Evolutionary conservation across 2,797 vertebrate genomes (phyloP), one percentile per base, ranked within the genome.

Genomic region (Sebastes diploproa): DNA sequence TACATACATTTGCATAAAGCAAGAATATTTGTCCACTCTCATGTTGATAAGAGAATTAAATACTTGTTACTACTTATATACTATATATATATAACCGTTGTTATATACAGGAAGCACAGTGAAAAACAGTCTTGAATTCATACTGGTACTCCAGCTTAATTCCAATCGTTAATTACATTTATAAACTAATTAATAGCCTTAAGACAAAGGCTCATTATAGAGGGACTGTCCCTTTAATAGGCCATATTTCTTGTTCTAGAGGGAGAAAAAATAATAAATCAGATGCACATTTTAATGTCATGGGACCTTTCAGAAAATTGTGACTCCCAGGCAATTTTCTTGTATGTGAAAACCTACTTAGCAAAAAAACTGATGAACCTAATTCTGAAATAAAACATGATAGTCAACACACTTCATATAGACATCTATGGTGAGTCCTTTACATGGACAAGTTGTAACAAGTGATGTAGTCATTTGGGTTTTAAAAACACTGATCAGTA

Each of bases 221-320:
- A 64, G 32, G 12, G 55, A 27, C 18, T 27, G 22, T 77, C 6
- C 20, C 62, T 75, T 78, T 85, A 63, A 72, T 65, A 67, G 71
- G 76, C n/a, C 46, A 55, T 18, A 69, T 61, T 79, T 78, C 36
- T 55, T 80, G n/a, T 60, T 77, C 75, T 77, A 78, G 9, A 73
- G 78, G 75, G 83, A 83, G 56, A 61, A 52, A 59, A 83, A 61
- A 8, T 6, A 56, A 82, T 78, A 73, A 54, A 81, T 86, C 14
- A 75, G 54, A 77, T 70, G 75, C 54, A 42, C 61, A 58, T 42
- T 60, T 79, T 62, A 71, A 30, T 66, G 66, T 75, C 20, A 73
- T 22, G 72, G 59, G 72, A 82, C 61, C 12, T 58, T 42, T 78
- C 46, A 75, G 75, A 72, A 61, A 46, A 72, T 6, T 68, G 36